These are phyloP conservation scores for Elaphurus davidianus DNA, from an alignment of 2,113 vertebrate species.

Conservation along the genomic window DNA sequence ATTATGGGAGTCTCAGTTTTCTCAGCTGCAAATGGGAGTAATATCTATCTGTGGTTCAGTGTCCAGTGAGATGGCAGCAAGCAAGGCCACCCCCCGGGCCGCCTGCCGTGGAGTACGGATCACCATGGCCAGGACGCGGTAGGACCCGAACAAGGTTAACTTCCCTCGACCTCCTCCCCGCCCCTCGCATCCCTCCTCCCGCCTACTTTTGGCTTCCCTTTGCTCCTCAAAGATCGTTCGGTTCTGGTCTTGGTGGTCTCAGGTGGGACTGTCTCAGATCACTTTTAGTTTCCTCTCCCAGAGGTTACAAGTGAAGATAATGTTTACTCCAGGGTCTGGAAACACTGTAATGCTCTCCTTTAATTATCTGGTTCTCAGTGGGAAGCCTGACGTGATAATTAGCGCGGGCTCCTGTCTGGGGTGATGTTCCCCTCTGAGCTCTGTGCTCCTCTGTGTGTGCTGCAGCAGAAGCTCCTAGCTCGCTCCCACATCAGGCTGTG, in stretches of 20 bases:
- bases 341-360: constrained; percentile 71
- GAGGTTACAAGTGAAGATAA: background rate
- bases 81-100: rapidly evolving
- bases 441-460: background rate
- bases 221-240: background rate
- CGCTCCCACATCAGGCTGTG: background rate
- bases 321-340: constrained; percentile 45
- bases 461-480: background rate
- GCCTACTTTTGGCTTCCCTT: background rate
- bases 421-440: constrained; percentile 16
- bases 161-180: background rate
- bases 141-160: rapidly evolving
- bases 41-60: rapidly evolving
- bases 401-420: constrained; percentile 39
- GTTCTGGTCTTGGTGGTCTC: background rate
- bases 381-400: constrained; percentile 74
- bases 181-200: rapidly evolving
- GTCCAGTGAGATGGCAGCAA: background rate
- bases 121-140: rapidly evolving
- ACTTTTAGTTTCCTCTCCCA: background rate
- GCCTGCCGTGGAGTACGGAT: rapidly evolving
- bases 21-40: background rate
- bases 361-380: constrained; percentile 55
- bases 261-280: rapidly evolving
- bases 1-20: background rate